Base-by-base conservation (phyloP, 2,888 invertebrate genomes). In the Eupithecia centaureata region DNA sequence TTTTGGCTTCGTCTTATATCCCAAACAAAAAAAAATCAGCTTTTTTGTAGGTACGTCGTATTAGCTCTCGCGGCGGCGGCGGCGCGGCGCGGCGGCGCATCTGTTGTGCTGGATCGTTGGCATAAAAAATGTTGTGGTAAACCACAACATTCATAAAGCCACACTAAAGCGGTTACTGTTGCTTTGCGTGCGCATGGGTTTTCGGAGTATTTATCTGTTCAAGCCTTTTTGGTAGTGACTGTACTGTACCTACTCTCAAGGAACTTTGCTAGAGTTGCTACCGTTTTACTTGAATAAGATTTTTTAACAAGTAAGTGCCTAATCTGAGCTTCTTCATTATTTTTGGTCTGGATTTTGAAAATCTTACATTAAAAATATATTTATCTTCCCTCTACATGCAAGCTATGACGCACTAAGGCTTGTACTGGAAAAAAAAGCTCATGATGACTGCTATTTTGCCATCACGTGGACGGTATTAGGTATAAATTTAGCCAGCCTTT, bases 261-360 rank as follows among this genome's bases (percentile, higher is more conserved):
- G 7, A 60, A 60, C 60, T 65, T 59, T 33, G 25, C n/a, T n/a
- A 35, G 59, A 35, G 52, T 52, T 65, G 8, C 30, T 42, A 28
- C 0, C 30, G 47, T 42, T 57, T 30, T 15, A 57, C 28, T 47
- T 42, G 54, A 18, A 28, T 13, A 56, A 56, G 42, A 57, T 57
- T 47, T 63, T 63, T 63, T 25, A 42, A 63, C 61, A 18, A 32
- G 51, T 25, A 5, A 5, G 18, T n/a, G 15, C 15, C 18, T 5
- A 5, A 30, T 56, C n/a, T 10, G 18, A 3, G 22, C 18, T 47
- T 47, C 12, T 22, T 47, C 22, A 47, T 47, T 10, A n/a, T 18
- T 27, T 56, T n/a, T 8, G 7, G 15, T 28, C 8, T 28, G 7
- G 27, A 25, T 25, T 3, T 42, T 2, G 18, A 42, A 42, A 42